Evolutionary conservation across 2,888 invertebrate genomes (phyloP).

Genomic region (Tenthredo distinguenda): DNA sequence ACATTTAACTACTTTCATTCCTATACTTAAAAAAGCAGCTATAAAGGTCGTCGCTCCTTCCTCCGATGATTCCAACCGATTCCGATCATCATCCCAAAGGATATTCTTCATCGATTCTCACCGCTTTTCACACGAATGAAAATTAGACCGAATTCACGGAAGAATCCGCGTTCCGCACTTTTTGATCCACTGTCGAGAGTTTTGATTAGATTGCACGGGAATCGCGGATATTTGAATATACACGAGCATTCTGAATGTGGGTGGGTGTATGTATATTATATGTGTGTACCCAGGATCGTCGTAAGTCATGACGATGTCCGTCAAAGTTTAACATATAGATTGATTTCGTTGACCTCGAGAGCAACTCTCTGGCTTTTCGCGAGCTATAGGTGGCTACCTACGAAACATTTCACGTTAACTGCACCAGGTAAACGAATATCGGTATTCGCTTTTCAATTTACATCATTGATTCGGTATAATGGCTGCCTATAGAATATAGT

Average conservation of each 20-base stretch:
- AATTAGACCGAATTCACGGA: background rate
- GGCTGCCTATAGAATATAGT: background rate
- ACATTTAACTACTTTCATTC: background rate
- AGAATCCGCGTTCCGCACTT: background rate
- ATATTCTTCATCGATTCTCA: background rate
- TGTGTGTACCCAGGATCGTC: background rate
- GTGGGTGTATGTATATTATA: too few species aligned
- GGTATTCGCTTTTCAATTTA: conserved; percentile 33
- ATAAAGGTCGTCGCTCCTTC: background rate
- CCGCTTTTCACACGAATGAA: background rate
- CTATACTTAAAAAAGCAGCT: too few species aligned
- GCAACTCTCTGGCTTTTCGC: background rate
- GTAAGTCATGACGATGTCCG: conserved; percentile 40
- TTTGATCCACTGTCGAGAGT: background rate
- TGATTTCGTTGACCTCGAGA: conserved; percentile 36
- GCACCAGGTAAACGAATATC: conserved; percentile 6
- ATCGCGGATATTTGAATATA: background rate
- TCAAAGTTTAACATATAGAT: conserved; percentile 46
- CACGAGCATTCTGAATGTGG: background rate
- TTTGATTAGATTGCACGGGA: background rate
- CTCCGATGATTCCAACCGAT: background rate
- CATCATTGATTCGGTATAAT: conserved; percentile 24
- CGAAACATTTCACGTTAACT: conserved; percentile 8
- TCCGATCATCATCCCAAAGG: background rate
- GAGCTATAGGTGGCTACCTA: background rate